phyloP scores from a whole-genome alignment of 1,140 invertebrate genomes.

The Neodiprion lecontei region DNA sequence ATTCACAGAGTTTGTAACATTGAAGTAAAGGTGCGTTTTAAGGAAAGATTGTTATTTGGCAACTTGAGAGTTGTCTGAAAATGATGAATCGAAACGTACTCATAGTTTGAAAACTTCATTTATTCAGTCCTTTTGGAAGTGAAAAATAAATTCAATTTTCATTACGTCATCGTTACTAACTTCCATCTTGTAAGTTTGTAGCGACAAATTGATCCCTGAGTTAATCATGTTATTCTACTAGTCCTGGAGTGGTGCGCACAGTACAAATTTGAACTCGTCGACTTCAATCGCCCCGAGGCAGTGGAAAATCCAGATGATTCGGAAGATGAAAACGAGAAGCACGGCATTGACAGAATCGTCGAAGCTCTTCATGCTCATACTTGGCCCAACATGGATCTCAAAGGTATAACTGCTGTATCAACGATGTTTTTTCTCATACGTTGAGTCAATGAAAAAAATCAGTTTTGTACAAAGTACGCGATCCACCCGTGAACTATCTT shows the following conservation, averaged over 20 bases:
- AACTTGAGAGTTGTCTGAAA: not conserved
- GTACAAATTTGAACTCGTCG: slow-evolving; percentile 76
- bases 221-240: slow-evolving; percentile 31
- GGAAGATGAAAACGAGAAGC: slow-evolving; percentile 67
- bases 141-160: slow-evolving; percentile 21
- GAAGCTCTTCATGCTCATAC: slow-evolving; percentile 79
- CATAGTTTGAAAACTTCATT: slow-evolving; percentile 18
- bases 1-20: no score
- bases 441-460: not conserved
- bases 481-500: not conserved
- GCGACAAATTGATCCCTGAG: not conserved
- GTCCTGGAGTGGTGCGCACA: slow-evolving; percentile 71
- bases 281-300: slow-evolving; percentile 66
- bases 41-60: not conserved
- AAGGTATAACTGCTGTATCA: slow-evolving; percentile 58
- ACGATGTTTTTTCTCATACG: not conserved
- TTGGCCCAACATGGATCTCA: slow-evolving; percentile 78
- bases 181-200: slow-evolving; percentile 9
- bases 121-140: slow-evolving; percentile 19
- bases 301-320: slow-evolving; percentile 56
- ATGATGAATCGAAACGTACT: no score
- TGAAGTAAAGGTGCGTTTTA: slow-evolving; percentile 32
- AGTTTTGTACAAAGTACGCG: not conserved
- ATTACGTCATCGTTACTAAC: slow-evolving; percentile 19
- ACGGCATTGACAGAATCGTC: slow-evolving; percentile 75